Evolutionary conservation across 2,888 invertebrate species (phyloP).

Genomic region (Axea sp.): DNA sequence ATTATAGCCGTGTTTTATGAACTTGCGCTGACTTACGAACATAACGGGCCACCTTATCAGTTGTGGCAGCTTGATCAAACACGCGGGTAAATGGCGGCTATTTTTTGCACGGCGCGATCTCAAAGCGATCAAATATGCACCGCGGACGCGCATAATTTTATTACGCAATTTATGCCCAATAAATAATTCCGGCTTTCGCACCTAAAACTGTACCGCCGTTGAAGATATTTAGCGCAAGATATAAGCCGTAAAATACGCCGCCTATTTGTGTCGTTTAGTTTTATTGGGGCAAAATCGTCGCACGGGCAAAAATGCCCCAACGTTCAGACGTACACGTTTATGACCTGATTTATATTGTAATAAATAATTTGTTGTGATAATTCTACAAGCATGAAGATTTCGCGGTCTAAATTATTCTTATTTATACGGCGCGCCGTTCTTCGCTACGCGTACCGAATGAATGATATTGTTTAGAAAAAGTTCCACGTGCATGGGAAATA

Average conservation of each 20-base stretch:
- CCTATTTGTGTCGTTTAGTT: slow-evolving; percentile 56
- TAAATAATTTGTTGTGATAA: slow-evolving; percentile 57
- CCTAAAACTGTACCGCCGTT: slow-evolving; percentile 53
- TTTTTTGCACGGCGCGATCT: slow-evolving; percentile 45
- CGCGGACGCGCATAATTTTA: slow-evolving; percentile 58
- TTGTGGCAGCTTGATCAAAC: slow-evolving; percentile 50
- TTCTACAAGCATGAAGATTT: slow-evolving; percentile 55
- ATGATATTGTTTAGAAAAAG: slow-evolving; percentile 35
- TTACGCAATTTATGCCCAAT: slow-evolving; percentile 60
- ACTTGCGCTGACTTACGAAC: slow-evolving; percentile 4
- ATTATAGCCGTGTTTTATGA: neutral
- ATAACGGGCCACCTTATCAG: slow-evolving; percentile 49
- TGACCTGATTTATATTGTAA: slow-evolving; percentile 56
- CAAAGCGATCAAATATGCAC: slow-evolving; percentile 58
- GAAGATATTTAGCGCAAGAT: slow-evolving; percentile 52
- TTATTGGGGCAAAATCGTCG: slow-evolving; percentile 55
- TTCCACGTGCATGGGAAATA: slow-evolving; percentile 21
- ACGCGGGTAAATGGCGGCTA: slow-evolving; percentile 18
- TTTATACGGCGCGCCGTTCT: slow-evolving; percentile 42
- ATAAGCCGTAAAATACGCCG: slow-evolving; percentile 49
- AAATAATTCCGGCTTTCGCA: slow-evolving; percentile 58
- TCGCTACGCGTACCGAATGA: slow-evolving; percentile 35
- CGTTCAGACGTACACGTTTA: slow-evolving; percentile 42
- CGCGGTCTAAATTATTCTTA: slow-evolving; percentile 50
- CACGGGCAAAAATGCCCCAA: slow-evolving; percentile 45